These are phyloP conservation scores for Rafetus swinhoei DNA, from an alignment of 2,113 vertebrate species.

Conservation along the genomic window DNA sequence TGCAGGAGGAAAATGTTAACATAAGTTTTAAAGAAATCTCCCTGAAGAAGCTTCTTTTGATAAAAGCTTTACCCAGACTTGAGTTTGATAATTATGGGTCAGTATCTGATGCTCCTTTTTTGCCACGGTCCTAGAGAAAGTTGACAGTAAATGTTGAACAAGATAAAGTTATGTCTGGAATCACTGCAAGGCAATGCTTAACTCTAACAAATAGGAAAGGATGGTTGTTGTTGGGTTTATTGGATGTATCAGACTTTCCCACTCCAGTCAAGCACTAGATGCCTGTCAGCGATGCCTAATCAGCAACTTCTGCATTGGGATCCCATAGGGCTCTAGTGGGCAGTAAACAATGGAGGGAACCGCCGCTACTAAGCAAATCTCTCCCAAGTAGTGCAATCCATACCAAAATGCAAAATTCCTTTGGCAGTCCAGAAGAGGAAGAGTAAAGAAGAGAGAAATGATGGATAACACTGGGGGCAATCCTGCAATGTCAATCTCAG, in stretches of 20 bases:
- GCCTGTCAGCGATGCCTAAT: not conserved
- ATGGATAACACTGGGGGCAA: not conserved
- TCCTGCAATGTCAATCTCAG: not conserved
- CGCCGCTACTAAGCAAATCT: not conserved
- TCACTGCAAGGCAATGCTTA: not conserved
- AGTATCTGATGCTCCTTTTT: not conserved
- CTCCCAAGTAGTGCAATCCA: not conserved
- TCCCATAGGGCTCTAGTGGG: not conserved
- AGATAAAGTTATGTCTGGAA: not conserved
- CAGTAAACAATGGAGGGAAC: not conserved
- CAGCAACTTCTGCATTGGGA: not conserved
- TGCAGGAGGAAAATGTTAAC: not conserved
- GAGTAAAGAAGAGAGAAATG: accelerated
- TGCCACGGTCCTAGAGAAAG: not conserved
- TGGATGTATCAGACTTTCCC: not conserved
- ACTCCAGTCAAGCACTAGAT: not conserved
- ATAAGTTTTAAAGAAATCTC: constrained; percentile 10
- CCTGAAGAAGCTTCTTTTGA: not conserved
- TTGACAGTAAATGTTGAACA: not conserved
- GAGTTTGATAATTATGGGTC: not conserved
- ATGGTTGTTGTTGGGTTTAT: not conserved
- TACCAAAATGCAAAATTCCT: not conserved
- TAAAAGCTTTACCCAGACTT: not conserved
- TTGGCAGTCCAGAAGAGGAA: accelerated
- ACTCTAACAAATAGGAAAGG: not conserved